phyloP scores from a whole-genome alignment of 2,888 invertebrate species.

The Drosophila formosana region DNA sequence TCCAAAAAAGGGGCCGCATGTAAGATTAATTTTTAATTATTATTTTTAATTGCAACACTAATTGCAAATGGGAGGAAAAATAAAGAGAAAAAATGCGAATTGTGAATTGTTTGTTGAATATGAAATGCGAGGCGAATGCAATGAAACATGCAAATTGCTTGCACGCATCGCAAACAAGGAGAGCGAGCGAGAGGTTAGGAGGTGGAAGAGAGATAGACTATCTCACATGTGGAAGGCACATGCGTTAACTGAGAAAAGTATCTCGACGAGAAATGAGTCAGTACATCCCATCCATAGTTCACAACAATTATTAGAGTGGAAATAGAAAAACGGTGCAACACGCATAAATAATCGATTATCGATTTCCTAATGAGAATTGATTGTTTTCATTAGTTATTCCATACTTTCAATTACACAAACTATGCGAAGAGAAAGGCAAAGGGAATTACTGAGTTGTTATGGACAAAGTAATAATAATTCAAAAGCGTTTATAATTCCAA shows the following conservation, averaged over 20 bases:
- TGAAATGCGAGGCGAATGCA: constrained; percentile 39
- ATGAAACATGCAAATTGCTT: constrained; percentile 62
- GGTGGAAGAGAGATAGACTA: not conserved
- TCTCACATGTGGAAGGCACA: constrained; percentile 13
- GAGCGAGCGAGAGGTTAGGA: not conserved
- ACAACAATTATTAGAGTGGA: not conserved
- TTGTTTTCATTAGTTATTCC: constrained; percentile 7
- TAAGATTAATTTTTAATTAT: constrained; percentile 64
- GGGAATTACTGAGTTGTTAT: not conserved
- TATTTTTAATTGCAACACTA: constrained; percentile 67
- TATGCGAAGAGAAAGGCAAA: not conserved
- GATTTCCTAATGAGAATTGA: constrained; percentile 15
- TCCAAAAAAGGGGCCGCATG: constrained; percentile 6
- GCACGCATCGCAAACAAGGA: constrained; percentile 36
- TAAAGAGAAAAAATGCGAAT: constrained; percentile 26
- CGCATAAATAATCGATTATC: constrained; percentile 6
- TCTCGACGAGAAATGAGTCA: constrained; percentile 24
- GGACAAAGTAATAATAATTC: not conserved
- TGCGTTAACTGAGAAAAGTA: constrained; percentile 3
- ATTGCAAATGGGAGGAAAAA: constrained; percentile 55
- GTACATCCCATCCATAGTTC: not conserved
- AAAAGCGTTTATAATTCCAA: not conserved
- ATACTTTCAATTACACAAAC: not conserved
- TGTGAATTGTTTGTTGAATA: constrained; percentile 18
- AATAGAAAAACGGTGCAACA: not conserved